Evolutionary conservation across 2,113 vertebrate genomes (phyloP), one percentile per base, ranked within the genome.

Genomic region (Rhinopithecus roxellana): DNA sequence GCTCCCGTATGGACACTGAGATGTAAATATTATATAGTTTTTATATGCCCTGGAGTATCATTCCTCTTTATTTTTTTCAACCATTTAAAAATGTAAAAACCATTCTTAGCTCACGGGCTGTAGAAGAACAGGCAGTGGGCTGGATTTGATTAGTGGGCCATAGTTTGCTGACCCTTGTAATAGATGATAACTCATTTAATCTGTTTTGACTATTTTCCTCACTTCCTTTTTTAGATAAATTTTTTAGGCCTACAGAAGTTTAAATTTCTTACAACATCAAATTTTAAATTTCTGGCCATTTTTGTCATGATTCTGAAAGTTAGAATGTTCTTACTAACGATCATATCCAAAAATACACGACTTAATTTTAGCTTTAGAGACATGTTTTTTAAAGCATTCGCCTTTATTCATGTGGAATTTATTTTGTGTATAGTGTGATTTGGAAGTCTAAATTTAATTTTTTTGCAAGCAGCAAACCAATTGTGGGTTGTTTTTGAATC

Each of bases 261-360:
- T 27, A 55, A 45, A 10, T 38, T 93, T 83, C 72, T 55, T 86
- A 85, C 0, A 48, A 94, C 30, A 91, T 79, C 12, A 75, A 55
- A 61, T 40, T 86, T 35, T 27, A 77, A 89, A 27, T 92, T 74
- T 88, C 6, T n/a, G 10, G n/a, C 78, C 5, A 32, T 82, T 96
- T 94, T 88, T 52, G 57, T 64, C 38, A 64, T 75, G 48, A 59
- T 93, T 97, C 96, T 90, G 80, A 92, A 96, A n/a, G 30, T 83
- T 87, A 79, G 59, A 77, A 30, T 75, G 52, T 70, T 25, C 7
- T 84, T 79, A 57, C 52, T 92, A 67, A 93, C 55, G 43, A 40
- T 27, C 74, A 48, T 95, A 74, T 59, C 25, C 22, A 67, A 85
- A 96, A 94, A 93, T 86, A 50, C 17, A 30, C 27, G 5, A 74